Evolutionary conservation across 2,113 vertebrate genomes (phyloP), one percentile per base, ranked within the genome.

Genomic region (Datnioides undecimradiatus): DNA sequence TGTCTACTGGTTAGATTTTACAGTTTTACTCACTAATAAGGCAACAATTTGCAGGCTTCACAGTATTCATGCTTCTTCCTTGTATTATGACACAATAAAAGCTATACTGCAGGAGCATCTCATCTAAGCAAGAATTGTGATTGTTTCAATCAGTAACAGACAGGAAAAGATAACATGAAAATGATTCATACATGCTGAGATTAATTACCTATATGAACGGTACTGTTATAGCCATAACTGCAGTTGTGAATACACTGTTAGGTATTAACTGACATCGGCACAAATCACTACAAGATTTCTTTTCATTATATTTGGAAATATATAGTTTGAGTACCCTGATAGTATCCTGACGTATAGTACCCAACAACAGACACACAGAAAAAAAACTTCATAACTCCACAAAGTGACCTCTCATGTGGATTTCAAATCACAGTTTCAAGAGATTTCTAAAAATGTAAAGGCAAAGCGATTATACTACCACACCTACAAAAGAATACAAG

Each of bases 361-460:
- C 23, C 25, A 48, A 27, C 40, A 36, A 59, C n/a, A 74, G 34
- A 55, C 23, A 58, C n/a, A 34, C 17, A 67, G 51, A 13, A 33
- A 13, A 67, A 73, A 45, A 54, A 62, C 38, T 17, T 3, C 11
- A 52, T 21, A 57, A 52, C 36, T 64, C 34, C 5, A 45, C 25
- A 78, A 45, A 70, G 48, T 38, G 25, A 43, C 33, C n/a, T 27
- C 41, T 19, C 3, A 66, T 11, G 23, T 13, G 7, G 2, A 33
- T 31, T 25, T 31, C 5, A 33, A 33, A 68, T 16, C 14, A 68
- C 5, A 10, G 33, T 33, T 33, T 71, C 1, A 46, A 12, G 16
- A 38, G 29, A 19, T 34, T 1, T 4, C 27, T 12, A 63, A 2
- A 38, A 78, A 71, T 34, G 36, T 49, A 79, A 79, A 79, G 74